Conservation (phyloP, 2,113 vertebrate species). For the Ardeotis arabs region DNA sequence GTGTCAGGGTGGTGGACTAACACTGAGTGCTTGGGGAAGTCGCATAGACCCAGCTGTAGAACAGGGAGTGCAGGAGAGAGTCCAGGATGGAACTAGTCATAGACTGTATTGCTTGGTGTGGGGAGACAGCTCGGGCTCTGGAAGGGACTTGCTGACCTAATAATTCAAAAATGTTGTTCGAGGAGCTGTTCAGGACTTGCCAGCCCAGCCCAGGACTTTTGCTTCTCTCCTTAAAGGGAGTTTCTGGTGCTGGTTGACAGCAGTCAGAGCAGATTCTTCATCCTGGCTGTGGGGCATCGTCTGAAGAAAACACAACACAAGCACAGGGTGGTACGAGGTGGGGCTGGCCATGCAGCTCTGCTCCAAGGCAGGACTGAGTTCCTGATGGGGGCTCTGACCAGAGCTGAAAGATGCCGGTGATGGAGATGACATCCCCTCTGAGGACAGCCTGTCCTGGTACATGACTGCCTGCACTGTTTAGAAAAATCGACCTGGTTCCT, state of each 20-base stretch:
- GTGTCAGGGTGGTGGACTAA: not conserved
- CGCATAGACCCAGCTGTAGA: not conserved
- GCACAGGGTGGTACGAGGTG: not conserved
- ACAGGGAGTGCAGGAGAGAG: not conserved
- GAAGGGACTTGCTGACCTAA: not conserved
- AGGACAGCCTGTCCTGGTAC: not conserved
- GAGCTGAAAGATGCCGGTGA: not conserved
- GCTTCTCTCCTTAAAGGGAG: slow-evolving; percentile 25
- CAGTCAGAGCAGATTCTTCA: not conserved
- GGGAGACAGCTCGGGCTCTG: not conserved
- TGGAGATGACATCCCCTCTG: not conserved
- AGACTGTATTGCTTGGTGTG: not conserved
- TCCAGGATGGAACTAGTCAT: not conserved
- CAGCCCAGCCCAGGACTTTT: not conserved
- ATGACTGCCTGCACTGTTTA: not conserved
- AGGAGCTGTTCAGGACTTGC: slow-evolving; percentile 14
- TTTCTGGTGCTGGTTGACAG: not conserved
- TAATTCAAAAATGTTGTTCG: not conserved
- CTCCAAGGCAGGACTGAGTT: not conserved
- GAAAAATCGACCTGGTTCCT: not conserved
- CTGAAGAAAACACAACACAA: not conserved
- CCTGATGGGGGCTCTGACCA: not conserved
- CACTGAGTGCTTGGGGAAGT: not conserved
- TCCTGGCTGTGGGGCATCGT: not conserved
- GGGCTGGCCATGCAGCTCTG: not conserved